These are phyloP conservation scores for Brenthis ino DNA, from an alignment of 2,888 invertebrate species.

Conservation along the genomic window DNA sequence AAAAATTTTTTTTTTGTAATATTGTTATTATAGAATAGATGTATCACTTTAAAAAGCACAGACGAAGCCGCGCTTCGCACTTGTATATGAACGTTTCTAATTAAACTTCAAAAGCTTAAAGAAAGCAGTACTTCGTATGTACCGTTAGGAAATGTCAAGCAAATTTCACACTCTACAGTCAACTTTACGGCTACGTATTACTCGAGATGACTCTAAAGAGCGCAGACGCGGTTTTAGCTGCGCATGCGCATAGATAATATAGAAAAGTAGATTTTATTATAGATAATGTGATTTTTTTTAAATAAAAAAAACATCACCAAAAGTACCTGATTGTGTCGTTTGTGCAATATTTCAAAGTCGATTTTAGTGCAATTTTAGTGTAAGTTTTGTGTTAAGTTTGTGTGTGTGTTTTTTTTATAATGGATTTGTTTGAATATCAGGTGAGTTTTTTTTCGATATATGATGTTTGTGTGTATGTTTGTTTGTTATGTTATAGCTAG, in stretches of 20 bases:
- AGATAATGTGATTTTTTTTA: slow-evolving; percentile 26
- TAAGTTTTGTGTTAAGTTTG: slow-evolving; percentile 46
- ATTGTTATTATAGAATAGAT: no score
- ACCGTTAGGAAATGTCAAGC: slow-evolving; percentile 71
- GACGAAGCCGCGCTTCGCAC: neutral
- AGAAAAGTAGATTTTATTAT: no score
- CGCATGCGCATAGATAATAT: slow-evolving; percentile 27
- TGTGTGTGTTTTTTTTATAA: slow-evolving; percentile 44
- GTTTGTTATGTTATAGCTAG: no score
- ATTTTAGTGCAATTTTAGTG: slow-evolving; percentile 68
- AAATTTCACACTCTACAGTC: slow-evolving; percentile 66
- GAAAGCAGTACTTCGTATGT: slow-evolving; percentile 41
- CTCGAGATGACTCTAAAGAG: slow-evolving; percentile 43
- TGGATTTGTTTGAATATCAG: slow-evolving; percentile 78
- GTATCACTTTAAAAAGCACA: no score
- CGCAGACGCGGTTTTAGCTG: slow-evolving; percentile 48
- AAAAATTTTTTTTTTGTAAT: no score
- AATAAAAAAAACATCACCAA: neutral
- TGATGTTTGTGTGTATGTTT: neutral
- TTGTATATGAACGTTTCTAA: slow-evolving; percentile 43
- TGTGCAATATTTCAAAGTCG: slow-evolving; percentile 78
- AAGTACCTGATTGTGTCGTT: slow-evolving; percentile 43
- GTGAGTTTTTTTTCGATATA: slow-evolving; percentile 50
- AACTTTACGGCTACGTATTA: neutral
- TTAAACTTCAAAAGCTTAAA: slow-evolving; percentile 48